phyloP scores from a whole-genome alignment of 2,888 invertebrate species.

The Drosophila koepferae region DNA sequence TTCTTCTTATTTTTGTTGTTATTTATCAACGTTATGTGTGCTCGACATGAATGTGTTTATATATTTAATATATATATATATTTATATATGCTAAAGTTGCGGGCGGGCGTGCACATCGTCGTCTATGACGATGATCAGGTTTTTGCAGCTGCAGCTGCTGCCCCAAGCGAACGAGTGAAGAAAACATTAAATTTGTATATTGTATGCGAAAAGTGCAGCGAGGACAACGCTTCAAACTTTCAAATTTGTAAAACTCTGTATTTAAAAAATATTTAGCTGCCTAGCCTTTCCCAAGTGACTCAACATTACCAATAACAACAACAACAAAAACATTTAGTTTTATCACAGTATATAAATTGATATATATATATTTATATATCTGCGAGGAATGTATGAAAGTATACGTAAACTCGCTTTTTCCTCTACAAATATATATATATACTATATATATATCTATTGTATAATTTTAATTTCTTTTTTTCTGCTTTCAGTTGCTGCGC shows the following conservation, averaged over 20 bases:
- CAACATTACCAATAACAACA: constrained; percentile 4
- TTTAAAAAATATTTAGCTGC: background rate
- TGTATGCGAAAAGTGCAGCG: constrained; percentile 3
- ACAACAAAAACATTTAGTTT: constrained; percentile 12
- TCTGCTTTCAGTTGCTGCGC: constrained; percentile 13
- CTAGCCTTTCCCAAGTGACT: constrained; percentile 15
- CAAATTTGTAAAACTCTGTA: constrained; percentile 4
- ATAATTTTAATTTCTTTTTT: background rate
- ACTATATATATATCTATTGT: background rate
- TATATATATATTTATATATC: background rate
- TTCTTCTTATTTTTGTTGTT: constrained; percentile 30
- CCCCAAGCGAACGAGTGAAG: constrained; percentile 4
- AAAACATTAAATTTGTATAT: constrained; percentile 11
- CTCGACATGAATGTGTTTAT: constrained; percentile 15
- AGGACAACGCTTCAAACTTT: constrained; percentile 15
- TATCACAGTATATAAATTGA: constrained; percentile 20
- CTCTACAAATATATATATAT: background rate
- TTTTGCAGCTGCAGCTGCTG: constrained; percentile 53
- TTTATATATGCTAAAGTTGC: constrained; percentile 40
- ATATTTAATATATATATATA: constrained; percentile 2
- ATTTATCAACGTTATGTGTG: constrained; percentile 47
- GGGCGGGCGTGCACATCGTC: constrained; percentile 47
- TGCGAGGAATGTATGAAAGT: background rate
- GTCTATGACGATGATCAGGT: constrained; percentile 52
- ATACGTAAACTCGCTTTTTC: constrained; percentile 1